Conservation (phyloP, 2,888 invertebrate species). For the Drosophila paranaensis region DNA sequence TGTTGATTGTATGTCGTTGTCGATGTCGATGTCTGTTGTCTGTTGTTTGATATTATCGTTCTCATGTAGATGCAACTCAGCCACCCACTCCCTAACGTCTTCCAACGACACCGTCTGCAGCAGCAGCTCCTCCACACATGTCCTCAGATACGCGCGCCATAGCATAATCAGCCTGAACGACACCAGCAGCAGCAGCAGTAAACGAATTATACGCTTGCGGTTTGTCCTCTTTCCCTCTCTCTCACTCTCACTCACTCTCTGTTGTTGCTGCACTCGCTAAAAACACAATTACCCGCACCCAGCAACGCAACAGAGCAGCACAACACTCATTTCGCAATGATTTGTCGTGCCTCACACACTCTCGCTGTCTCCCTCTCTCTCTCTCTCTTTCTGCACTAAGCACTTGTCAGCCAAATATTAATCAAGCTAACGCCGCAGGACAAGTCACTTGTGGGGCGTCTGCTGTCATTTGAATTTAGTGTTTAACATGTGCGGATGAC, state of each 20-base stretch:
- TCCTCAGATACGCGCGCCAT: conserved; percentile 73
- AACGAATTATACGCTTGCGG: conserved; percentile 69
- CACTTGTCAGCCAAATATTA: conserved; percentile 74
- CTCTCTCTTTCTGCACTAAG: conserved; percentile 28
- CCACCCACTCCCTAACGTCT: conserved; percentile 49
- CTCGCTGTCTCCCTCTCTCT: neutral
- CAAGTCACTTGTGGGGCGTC: conserved; percentile 42
- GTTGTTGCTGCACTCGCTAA: conserved; percentile 49
- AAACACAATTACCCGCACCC: conserved; percentile 64
- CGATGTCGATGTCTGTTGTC: conserved; percentile 1
- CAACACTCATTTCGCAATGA: conserved; percentile 54
- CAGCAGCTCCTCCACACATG: conserved; percentile 70
- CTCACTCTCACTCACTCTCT: neutral
- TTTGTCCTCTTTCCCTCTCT: conserved; percentile 53
- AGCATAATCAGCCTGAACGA: conserved; percentile 67
- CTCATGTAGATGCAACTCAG: conserved; percentile 65
- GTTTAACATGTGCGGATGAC: conserved; percentile 71
- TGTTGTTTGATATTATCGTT: conserved; percentile 35
- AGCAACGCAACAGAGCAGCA: conserved; percentile 15
- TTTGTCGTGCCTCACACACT: conserved; percentile 47
- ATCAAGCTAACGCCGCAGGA: conserved; percentile 69
- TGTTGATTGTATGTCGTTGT: conserved; percentile 12
- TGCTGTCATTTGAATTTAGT: conserved; percentile 55
- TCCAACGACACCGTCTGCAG: conserved; percentile 41
- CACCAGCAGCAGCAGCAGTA: conserved; percentile 44